A percentile compares a stretch with the other conserved stretches of the same genome.
phyloP scores from a whole-genome alignment of 2,113 vertebrate species.

The Neotoma lepida region DNA sequence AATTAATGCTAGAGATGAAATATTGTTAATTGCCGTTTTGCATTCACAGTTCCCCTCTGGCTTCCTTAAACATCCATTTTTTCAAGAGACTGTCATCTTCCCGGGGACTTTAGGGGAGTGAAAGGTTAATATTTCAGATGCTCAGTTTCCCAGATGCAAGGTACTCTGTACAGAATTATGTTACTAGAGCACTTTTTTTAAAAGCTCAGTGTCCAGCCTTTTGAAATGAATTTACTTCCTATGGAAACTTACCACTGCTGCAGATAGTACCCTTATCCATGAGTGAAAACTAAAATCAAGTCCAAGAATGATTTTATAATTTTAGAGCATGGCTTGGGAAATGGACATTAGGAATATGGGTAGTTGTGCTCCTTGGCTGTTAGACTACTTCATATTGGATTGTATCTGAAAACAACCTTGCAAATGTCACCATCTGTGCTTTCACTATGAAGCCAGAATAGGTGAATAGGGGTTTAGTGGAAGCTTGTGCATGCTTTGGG shows the following conservation, averaged over 20 bases:
- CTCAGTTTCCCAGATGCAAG: slow-evolving; percentile 32
- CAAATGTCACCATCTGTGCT: slow-evolving; percentile 53
- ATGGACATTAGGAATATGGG: not conserved
- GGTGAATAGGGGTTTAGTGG: slow-evolving; percentile 10
- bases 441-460: slow-evolving; percentile 33
- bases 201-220: slow-evolving; percentile 26
- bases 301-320: slow-evolving; percentile 44
- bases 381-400: slow-evolving; percentile 21
- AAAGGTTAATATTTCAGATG: slow-evolving; percentile 47
- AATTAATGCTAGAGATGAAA: slow-evolving; percentile 36
- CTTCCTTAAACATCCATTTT: slow-evolving; percentile 50
- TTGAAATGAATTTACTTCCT: slow-evolving; percentile 72
- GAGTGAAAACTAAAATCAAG: slow-evolving; percentile 56
- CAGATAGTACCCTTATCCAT: slow-evolving; percentile 37
- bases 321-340: slow-evolving; percentile 36
- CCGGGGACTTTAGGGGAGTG: not conserved
- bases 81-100: slow-evolving; percentile 28
- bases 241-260: slow-evolving; percentile 54
- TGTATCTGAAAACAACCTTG: slow-evolving; percentile 52
- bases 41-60: not conserved
- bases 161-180: slow-evolving; percentile 8
- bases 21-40: not conserved
- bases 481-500: not conserved
- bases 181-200: slow-evolving; percentile 26
- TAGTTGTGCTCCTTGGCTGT: slow-evolving; percentile 3